These are phyloP conservation scores for Cyclopterus lumpus DNA, from an alignment of 2,797 vertebrate species.

Conservation along the genomic window DNA sequence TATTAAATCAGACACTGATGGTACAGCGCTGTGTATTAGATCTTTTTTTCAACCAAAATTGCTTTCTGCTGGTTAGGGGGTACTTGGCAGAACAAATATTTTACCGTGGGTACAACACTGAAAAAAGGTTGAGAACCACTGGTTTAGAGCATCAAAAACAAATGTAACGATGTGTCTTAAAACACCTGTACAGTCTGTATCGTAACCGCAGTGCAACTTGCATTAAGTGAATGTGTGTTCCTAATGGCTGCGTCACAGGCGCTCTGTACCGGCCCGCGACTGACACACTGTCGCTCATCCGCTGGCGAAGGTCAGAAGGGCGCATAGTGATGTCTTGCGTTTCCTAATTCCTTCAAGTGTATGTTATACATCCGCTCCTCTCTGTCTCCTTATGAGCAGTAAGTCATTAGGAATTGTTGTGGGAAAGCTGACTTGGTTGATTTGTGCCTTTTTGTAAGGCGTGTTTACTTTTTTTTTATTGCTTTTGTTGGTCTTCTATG, in stretches of 20 bases:
- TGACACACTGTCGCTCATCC: slow-evolving; percentile 55
- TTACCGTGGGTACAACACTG: too few species aligned
- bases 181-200: neutral
- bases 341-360: slow-evolving; percentile 46
- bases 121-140: too few species aligned
- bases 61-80: too few species aligned
- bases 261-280: slow-evolving; percentile 46
- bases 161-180: neutral
- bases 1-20: too few species aligned
- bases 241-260: slow-evolving; percentile 30
- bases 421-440: slow-evolving; percentile 11
- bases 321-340: slow-evolving; percentile 31
- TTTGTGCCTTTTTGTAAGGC: neutral
- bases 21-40: too few species aligned
- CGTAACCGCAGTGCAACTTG: neutral
- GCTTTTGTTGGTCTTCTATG: slow-evolving; percentile 9
- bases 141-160: neutral
- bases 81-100: too few species aligned
- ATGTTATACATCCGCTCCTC: neutral
- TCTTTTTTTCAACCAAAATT: too few species aligned
- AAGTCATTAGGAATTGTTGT: neutral
- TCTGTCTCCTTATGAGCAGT: slow-evolving; percentile 3
- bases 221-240: slow-evolving; percentile 14
- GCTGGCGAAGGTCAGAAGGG: slow-evolving; percentile 47
- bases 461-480: neutral